Percentiles rank a stretch among this genome's conserved stretches.
Conservation (phyloP, 2,797 vertebrate species). For the Crypturellus tataupa region DNA sequence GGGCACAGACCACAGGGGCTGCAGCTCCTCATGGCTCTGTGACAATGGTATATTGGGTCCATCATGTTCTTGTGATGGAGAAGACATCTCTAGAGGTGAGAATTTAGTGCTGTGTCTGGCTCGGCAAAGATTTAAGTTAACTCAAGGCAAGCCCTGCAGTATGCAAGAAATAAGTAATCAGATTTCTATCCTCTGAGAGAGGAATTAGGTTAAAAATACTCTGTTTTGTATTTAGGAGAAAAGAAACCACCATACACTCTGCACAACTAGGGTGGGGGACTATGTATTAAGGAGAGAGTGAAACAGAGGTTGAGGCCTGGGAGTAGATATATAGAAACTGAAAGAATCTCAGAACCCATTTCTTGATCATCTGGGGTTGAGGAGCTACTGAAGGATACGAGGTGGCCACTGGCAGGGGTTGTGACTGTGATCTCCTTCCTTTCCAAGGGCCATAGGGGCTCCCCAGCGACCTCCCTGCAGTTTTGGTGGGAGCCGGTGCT, state of each 20-base stretch:
- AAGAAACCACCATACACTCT: not conserved
- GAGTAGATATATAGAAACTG: not conserved
- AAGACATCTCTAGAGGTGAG: constrained; percentile 30
- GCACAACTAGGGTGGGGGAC: not conserved
- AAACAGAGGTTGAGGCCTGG: not conserved
- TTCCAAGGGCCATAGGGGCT: too few species aligned
- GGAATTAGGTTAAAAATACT: constrained; percentile 12
- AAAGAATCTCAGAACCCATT: not conserved
- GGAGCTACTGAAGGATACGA: not conserved
- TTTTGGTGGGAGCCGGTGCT: too few species aligned
- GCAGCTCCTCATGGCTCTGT: not conserved
- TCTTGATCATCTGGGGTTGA: not conserved
- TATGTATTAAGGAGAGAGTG: not conserved
- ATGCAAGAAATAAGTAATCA: constrained; percentile 72
- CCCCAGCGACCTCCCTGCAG: too few species aligned
- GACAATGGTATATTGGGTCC: constrained; percentile 49
- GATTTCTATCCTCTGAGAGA: constrained; percentile 51
- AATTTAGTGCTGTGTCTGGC: constrained; percentile 71
- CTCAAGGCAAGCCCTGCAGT: constrained; percentile 54
- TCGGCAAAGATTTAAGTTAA: constrained; percentile 62
- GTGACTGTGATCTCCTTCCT: not conserved
- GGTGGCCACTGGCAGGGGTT: not conserved
- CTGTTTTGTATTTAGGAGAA: constrained; percentile 6
- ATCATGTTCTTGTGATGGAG: not conserved
- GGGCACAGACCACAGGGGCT: not conserved